Evolutionary conservation across 2,888 invertebrate species (phyloP).

Genomic region (Pristionchus entomophagus): DNA sequence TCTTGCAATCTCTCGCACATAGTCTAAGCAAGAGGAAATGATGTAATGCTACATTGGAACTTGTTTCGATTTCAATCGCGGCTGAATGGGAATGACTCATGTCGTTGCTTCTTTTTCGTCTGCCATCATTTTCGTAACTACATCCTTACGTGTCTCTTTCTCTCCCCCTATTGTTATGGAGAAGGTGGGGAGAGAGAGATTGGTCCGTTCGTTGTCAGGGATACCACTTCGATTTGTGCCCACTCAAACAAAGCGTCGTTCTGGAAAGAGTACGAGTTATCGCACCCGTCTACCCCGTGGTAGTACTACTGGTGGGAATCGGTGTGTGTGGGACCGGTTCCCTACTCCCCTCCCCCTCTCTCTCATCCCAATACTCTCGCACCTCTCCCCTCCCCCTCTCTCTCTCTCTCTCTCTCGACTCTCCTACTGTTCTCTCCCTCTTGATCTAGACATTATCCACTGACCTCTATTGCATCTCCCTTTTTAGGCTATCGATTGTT

Average conservation of each 20-base stretch:
- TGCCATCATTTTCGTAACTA: constrained; percentile 25
- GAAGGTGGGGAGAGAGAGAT: background rate
- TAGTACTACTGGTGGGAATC: background rate
- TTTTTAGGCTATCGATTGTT: constrained; percentile 39
- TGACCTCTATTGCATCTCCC: constrained; percentile 31
- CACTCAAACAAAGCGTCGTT: background rate
- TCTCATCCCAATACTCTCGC: constrained; percentile 20
- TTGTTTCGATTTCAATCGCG: background rate
- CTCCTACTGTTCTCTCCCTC: constrained; percentile 32
- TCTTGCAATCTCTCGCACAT: background rate
- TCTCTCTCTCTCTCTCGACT: constrained; percentile 10
- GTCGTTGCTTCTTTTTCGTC: too few relatives aligned
- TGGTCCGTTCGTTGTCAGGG: constrained; percentile 24
- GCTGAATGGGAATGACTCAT: constrained; percentile 16
- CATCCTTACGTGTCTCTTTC: constrained; percentile 16
- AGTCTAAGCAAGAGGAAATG: background rate
- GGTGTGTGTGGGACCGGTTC: constrained; percentile 23
- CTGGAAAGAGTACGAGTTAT: background rate
- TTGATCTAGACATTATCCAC: constrained; percentile 24
- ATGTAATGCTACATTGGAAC: constrained; percentile 3
- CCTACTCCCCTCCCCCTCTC: background rate
- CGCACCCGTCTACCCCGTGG: background rate
- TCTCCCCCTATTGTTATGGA: background rate
- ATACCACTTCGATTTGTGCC: background rate
- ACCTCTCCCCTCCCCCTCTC: background rate